phyloP scores from a whole-genome alignment of 2,797 vertebrate genomes.

The Heterohyrax brucei region DNA sequence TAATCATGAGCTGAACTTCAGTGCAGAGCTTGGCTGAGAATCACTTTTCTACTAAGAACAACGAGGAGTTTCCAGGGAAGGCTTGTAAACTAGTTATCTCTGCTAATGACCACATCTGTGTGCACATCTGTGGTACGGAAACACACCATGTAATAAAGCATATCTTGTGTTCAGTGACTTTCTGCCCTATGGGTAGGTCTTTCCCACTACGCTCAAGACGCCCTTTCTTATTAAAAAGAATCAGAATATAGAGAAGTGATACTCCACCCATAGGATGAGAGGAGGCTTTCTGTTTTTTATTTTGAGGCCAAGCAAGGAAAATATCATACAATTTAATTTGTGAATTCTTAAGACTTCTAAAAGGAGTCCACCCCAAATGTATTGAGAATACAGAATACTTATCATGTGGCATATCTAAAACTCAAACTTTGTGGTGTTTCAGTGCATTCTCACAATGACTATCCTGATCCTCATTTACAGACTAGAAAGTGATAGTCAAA shows the following conservation, averaged over 20 bases:
- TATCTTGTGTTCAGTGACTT: conserved; percentile 81
- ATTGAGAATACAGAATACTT: neutral
- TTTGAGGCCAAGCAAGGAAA: conserved; percentile 69
- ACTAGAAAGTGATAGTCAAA: neutral
- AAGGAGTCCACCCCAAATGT: neutral
- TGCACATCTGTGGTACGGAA: conserved; percentile 85
- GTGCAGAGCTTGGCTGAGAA: conserved; percentile 77
- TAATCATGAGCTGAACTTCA: conserved; percentile 71
- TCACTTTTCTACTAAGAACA: conserved; percentile 77
- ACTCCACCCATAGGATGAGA: conserved; percentile 75
- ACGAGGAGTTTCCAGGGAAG: conserved; percentile 83
- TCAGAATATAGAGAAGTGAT: conserved; percentile 68
- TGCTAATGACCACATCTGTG: conserved; percentile 85
- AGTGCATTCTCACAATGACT: neutral
- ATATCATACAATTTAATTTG: conserved; percentile 52
- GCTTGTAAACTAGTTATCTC: conserved; percentile 86
- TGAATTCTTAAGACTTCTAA: conserved; percentile 47
- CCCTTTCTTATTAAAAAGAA: conserved; percentile 78
- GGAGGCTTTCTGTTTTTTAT: conserved; percentile 74
- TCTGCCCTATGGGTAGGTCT: conserved; percentile 74
- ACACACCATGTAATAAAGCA: conserved; percentile 78
- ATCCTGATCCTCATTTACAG: neutral
- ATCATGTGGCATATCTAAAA: neutral
- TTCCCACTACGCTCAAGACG: conserved; percentile 76
- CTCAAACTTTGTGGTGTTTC: neutral